phyloP scores from a whole-genome alignment of 1,140 invertebrate species.

The Monochamus saltuarius region DNA sequence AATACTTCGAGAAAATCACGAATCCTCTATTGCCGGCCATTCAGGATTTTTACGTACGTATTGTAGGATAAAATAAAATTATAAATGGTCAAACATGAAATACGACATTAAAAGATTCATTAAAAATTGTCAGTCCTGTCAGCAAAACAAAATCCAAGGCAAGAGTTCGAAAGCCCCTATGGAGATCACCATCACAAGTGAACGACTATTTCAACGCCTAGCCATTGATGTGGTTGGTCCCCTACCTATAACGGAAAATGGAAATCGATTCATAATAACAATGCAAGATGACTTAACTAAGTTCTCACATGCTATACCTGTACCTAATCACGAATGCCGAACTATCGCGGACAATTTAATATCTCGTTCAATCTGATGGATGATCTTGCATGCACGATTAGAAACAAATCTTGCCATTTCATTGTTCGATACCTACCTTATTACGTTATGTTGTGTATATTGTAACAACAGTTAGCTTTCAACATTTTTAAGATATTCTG shows the following conservation, averaged over 20 bases:
- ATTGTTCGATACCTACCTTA: too few relatives aligned
- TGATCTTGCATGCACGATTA: too few relatives aligned
- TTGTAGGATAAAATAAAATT: constrained; percentile 43
- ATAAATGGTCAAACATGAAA: constrained; percentile 49
- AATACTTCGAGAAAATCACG: constrained; percentile 46
- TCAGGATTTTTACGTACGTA: background rate
- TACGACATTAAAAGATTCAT: constrained; percentile 45
- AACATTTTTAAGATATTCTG: too few relatives aligned
- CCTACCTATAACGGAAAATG: constrained; percentile 34
- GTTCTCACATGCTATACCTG: constrained; percentile 37
- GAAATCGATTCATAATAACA: constrained; percentile 41
- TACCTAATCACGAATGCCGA: constrained; percentile 39
- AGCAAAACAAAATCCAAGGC: constrained; percentile 40
- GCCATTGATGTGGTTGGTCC: constrained; percentile 45
- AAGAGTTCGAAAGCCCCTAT: constrained; percentile 35
- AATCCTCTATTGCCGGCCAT: constrained; percentile 19
- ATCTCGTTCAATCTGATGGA: too few relatives aligned
- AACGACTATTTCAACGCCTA: constrained; percentile 34
- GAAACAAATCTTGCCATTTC: too few relatives aligned
- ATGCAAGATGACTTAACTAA: constrained; percentile 48
- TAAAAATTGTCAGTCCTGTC: constrained; percentile 38
- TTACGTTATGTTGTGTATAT: too few relatives aligned
- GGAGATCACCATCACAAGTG: constrained; percentile 44
- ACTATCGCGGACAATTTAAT: constrained; percentile 42
- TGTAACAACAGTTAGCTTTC: too few relatives aligned